Conservation (phyloP, 1,140 invertebrate species). For the Drosophila novamexicana region DNA sequence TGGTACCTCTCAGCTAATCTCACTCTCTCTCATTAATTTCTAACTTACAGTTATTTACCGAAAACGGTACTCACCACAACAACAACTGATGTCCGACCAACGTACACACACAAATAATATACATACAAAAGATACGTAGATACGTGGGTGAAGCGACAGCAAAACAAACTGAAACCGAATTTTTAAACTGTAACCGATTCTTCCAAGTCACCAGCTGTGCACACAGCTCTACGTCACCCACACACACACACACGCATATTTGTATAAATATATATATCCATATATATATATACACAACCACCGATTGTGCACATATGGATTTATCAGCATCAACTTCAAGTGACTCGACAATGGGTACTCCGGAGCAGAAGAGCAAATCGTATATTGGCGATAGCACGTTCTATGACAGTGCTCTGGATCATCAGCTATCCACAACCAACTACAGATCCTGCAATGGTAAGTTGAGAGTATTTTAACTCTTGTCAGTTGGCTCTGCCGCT, state of each 20-base stretch:
- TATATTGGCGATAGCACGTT: conserved; percentile 58
- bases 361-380: conserved; percentile 51
- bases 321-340: conserved; percentile 59
- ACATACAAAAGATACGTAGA: conserved; percentile 19
- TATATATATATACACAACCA: conserved; percentile 6
- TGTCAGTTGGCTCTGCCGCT: conserved; percentile 15
- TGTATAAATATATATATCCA: conserved; percentile 5
- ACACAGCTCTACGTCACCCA: conserved; percentile 32
- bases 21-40: conserved; percentile 38
- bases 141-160: conserved; percentile 36
- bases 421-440: conserved; percentile 64
- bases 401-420: conserved; percentile 74
- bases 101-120: conserved; percentile 24
- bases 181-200: conserved; percentile 70
- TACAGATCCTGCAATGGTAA: conserved; percentile 77
- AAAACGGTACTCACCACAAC: conserved; percentile 21
- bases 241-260: conserved; percentile 2
- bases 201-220: conserved; percentile 64
- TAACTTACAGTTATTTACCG: conserved; percentile 53
- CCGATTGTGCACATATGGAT: conserved; percentile 59
- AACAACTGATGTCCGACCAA: conserved; percentile 21
- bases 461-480: conserved; percentile 5
- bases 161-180: conserved; percentile 63
- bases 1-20: conserved; percentile 43
- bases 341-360: conserved; percentile 47